Base-by-base conservation (phyloP, 2,797 vertebrate genomes). In the Ciconia nigra region DNA sequence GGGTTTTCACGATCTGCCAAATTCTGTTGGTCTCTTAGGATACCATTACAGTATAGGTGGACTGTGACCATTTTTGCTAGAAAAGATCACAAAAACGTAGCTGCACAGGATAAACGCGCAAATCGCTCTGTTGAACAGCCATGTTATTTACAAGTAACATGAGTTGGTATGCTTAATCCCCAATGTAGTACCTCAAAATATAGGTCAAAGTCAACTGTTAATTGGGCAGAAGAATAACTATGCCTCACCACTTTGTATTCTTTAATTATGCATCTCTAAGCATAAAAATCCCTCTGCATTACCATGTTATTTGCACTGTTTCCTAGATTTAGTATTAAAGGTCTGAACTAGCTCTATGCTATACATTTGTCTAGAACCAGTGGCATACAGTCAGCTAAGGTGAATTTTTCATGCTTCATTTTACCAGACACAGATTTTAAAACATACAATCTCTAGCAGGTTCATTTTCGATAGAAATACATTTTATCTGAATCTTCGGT, bases 201-300 rank as follows among this genome's bases (percentile, higher is more conserved):
- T 54, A 94, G 87, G 93, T 90, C 85, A 88, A 95, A 96, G 85
- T 88, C 94, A 89, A 85, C 52, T 74, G 91, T n/a, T 85, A 88
- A 94, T 41, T 86, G 85, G 57, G 65, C 52, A 87, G 65, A 90
- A 63, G 42, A 96, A 61, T 71, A 89, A 92, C 83, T 65, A 67
- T 24, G 15, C 59, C 49, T 91, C 57, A 74, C 29, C 65, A 59
- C 33, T 77, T 46, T 17, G 29, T 76, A 83, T 81, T 80, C 57
- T 81, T 92, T 92, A 96, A 83, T 91, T 92, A 87, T 18, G n/a
- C 57, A 83, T 81, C 72, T 88, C 57, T 49, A 92, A 85, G 69
- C 57, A n/a, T 15, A 42, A 39, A 85, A 93, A 76, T 65, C 41
- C 54, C 47, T 62, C 18, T 5, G 3, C 55, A 66, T 78, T 72